Conservation (phyloP, 1,140 invertebrate species). For the Drosophila bifasciata region DNA sequence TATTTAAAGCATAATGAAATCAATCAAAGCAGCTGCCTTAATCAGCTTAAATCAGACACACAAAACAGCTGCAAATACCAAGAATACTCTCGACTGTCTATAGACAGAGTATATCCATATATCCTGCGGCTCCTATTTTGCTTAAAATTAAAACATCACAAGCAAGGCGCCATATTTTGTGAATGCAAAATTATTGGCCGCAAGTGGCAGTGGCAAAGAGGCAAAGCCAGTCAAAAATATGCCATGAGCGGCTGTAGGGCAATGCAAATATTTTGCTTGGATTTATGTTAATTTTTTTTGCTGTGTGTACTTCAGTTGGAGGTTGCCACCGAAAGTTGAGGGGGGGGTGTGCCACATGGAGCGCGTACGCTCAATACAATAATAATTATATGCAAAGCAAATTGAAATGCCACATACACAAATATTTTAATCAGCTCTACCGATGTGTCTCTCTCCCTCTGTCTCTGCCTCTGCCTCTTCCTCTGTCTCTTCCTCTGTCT, state of each 20-base stretch:
- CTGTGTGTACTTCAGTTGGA: too few species aligned
- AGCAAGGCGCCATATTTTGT: slow-evolving; percentile 28
- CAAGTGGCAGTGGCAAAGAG: slow-evolving; percentile 31
- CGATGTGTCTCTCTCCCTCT: too few species aligned
- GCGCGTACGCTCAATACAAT: slow-evolving; percentile 52
- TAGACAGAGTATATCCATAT: too few species aligned
- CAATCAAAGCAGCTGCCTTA: background rate
- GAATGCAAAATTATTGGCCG: slow-evolving; percentile 61
- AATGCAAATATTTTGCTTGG: slow-evolving; percentile 69
- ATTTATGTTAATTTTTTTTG: slow-evolving; percentile 74
- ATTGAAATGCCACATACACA: slow-evolving; percentile 54
- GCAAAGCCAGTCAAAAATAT: slow-evolving; percentile 19
- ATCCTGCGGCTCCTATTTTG: slow-evolving; percentile 2
- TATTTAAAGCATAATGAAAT: background rate
- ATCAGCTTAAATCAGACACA: slow-evolving; percentile 20
- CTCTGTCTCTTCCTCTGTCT: background rate
- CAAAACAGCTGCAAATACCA: slow-evolving; percentile 10
- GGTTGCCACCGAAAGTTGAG: too few species aligned
- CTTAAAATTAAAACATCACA: slow-evolving; percentile 28
- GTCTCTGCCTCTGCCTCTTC: background rate
- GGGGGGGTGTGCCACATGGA: slow-evolving; percentile 8
- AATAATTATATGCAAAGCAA: slow-evolving; percentile 59
- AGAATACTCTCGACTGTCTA: slow-evolving; percentile 9
- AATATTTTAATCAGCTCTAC: slow-evolving; percentile 32
- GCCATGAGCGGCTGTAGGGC: background rate